Conservation (phyloP, 2,797 vertebrate species). For the Sphaeramia orbicularis region DNA sequence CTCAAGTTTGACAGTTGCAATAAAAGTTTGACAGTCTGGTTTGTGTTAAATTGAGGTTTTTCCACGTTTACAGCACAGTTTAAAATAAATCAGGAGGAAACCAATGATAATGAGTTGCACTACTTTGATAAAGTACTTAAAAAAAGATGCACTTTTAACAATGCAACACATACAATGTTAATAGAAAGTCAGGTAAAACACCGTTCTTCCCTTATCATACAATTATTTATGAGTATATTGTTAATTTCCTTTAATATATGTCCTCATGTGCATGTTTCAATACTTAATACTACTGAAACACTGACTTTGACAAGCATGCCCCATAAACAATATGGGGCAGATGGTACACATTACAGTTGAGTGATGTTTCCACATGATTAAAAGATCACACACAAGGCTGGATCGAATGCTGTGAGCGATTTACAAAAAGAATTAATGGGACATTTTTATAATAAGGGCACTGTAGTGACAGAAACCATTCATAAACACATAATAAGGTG, state of each 20-base stretch:
- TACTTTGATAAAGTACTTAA: too few species aligned
- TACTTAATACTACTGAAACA: conserved; percentile 27
- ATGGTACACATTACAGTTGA: conserved; percentile 69
- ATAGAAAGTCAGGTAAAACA: not conserved
- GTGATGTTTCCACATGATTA: conserved; percentile 48
- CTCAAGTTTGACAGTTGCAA: too few species aligned
- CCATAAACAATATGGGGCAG: conserved; percentile 47
- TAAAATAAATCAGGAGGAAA: too few species aligned
- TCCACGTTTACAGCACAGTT: too few species aligned
- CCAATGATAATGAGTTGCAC: too few species aligned
- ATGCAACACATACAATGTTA: too few species aligned
- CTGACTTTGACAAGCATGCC: conserved; percentile 44
- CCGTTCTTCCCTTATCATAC: not conserved
- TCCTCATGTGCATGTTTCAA: not conserved
- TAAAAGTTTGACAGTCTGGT: too few species aligned
- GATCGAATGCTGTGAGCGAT: conserved; percentile 35
- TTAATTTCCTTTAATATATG: not conserved
- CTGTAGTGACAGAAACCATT: not conserved
- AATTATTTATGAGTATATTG: not conserved
- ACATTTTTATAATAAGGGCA: conserved; percentile 14
- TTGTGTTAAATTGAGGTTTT: too few species aligned
- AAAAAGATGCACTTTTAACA: too few species aligned
- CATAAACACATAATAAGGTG: not conserved
- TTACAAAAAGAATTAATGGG: conserved; percentile 21
- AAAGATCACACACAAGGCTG: conserved; percentile 58